A percentile compares a stretch with the other conserved stretches of the same genome.
Evolutionary conservation across 2,113 vertebrate genomes (phyloP).

Genomic region (Theropithecus gelada): DNA sequence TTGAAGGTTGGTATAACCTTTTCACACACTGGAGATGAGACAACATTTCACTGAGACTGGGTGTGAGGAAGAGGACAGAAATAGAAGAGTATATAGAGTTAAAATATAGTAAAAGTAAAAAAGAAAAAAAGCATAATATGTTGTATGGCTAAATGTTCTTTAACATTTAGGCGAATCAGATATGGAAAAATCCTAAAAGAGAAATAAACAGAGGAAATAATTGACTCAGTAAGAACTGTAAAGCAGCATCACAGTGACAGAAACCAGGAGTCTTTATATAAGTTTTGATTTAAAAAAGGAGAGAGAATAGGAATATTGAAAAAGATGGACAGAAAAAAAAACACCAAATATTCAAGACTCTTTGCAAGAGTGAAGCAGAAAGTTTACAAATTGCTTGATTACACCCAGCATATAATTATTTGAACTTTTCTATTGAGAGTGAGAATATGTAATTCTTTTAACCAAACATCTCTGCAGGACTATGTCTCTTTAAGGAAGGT

Average conservation of each 20-base stretch:
- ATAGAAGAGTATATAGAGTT: background rate
- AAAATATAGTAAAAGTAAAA: background rate
- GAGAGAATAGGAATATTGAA: background rate
- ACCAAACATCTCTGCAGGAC: background rate
- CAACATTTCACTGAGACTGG: background rate
- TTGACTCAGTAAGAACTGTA: background rate
- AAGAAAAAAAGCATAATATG: background rate
- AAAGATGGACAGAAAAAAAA: too few relatives aligned
- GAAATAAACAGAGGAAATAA: background rate
- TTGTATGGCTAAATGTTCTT: background rate
- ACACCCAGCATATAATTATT: too few relatives aligned
- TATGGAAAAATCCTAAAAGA: background rate
- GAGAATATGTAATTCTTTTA: background rate
- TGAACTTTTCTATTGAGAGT: background rate
- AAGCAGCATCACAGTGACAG: background rate
- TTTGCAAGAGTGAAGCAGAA: too few relatives aligned
- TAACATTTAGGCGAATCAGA: background rate
- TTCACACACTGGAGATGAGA: background rate
- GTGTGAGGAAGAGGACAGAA: background rate
- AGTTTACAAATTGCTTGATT: too few relatives aligned
- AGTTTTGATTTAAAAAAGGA: background rate
- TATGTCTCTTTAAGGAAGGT: background rate
- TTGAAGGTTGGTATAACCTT: background rate
- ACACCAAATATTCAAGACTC: too few relatives aligned
- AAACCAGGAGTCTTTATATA: background rate